Conservation (phyloP, 1,140 invertebrate species). For the Plectrocnemia conspersa region DNA sequence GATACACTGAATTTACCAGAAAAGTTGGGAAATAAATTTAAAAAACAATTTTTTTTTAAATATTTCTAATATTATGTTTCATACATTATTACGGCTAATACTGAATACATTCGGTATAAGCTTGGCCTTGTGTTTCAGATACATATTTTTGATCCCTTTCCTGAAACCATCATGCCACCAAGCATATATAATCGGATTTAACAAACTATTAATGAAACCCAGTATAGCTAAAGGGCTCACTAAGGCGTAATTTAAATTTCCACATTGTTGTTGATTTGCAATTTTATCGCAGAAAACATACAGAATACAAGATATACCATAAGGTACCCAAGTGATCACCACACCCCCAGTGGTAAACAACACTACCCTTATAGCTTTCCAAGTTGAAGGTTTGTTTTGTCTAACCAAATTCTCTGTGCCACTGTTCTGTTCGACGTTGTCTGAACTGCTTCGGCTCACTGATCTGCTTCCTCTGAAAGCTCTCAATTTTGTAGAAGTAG, state of each 20-base stretch:
- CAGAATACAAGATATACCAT: conserved; percentile 48
- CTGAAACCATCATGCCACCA: conserved; percentile 65
- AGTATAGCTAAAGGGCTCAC: conserved; percentile 52
- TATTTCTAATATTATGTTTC: too few relatives aligned
- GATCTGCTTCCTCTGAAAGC: conserved; percentile 6
- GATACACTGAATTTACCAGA: too few relatives aligned
- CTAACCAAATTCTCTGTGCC: too few relatives aligned
- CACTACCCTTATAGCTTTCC: conserved; percentile 54
- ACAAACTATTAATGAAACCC: conserved; percentile 61
- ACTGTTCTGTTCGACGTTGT: too few relatives aligned
- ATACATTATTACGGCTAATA: too few relatives aligned
- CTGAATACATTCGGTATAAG: too few relatives aligned
- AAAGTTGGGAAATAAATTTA: too few relatives aligned
- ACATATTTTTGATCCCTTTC: conserved; percentile 39
- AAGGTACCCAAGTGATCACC: conserved; percentile 47
- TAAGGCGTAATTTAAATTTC: conserved; percentile 45
- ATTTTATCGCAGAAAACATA: conserved; percentile 51
- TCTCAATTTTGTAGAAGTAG: conserved; percentile 9
- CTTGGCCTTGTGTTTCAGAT: too few relatives aligned
- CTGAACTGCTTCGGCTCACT: too few relatives aligned
- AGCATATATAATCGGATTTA: conserved; percentile 69
- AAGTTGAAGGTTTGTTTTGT: conserved; percentile 49
- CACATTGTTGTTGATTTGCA: conserved; percentile 43
- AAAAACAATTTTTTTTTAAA: too few relatives aligned
- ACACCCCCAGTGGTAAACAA: conserved; percentile 55